Evolutionary conservation across 2,888 invertebrate species (phyloP), one percentile per base, ranked within the genome.

Genomic region (Orthosia gothica): DNA sequence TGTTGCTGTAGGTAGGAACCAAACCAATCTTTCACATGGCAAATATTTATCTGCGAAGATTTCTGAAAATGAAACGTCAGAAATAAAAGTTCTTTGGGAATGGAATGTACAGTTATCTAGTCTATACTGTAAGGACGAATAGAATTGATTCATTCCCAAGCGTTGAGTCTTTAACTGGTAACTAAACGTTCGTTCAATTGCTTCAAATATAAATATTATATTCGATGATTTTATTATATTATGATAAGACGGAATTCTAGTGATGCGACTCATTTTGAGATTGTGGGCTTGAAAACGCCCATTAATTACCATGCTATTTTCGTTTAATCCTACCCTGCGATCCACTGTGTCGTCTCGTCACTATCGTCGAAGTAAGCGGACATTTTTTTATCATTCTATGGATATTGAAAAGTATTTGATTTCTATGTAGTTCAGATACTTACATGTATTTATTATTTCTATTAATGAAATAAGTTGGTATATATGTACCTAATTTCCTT

Each of bases 281-380:
- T 94, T 94, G 93, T 93, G 94, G 92, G 91, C 90, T 93, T 92
- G 89, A 85, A 91, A 91, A 91, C 92, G 90, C 87, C 91, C 93
- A 95, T 95, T 95, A 95, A 95, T 95, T 95, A 94, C 89, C 62
- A 85, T 77, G 93, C 93, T 96, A 96, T 96, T 96, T 95, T 90
- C 80, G 95, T 94, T 90, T 94, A 95, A 96, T 96, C 95, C 95
- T 87, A 92, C 93, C 92, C 92, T 90, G 93, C 92, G 91, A 93
- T 90, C 88, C 90, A 89, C 91, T 92, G 93, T 92, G 92, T 92
- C 93, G 92, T 87, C 88, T 91, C 91, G 91, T 93, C 94, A 94
- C 91, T 89, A 88, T 91, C 78, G 88, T 91, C 88, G 90, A 91
- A 91, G 89, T 89, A 59, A 80, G 76, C 84, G 84, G 83, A 90